Conservation (phyloP, 1,140 invertebrate species). For the Drosophila asahinai region DNA sequence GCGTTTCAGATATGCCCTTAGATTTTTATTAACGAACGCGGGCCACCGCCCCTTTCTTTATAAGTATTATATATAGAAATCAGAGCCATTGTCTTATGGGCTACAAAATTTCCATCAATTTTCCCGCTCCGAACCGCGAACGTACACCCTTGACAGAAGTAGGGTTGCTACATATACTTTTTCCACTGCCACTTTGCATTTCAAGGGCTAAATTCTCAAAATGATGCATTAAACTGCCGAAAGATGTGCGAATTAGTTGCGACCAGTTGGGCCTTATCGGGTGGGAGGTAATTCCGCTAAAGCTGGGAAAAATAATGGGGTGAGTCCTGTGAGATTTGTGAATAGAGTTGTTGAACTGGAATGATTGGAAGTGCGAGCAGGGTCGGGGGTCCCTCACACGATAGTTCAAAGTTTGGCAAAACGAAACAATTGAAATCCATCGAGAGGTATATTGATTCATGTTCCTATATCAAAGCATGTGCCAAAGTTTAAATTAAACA, state of each 20-base stretch:
- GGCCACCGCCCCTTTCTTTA: slow-evolving; percentile 16
- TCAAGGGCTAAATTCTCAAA: slow-evolving; percentile 22
- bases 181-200: slow-evolving; percentile 27
- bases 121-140: not conserved
- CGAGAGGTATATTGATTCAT: not conserved
- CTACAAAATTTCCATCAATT: slow-evolving; percentile 46
- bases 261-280: slow-evolving; percentile 16
- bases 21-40: slow-evolving; percentile 54
- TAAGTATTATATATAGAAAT: slow-evolving; percentile 24
- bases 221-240: slow-evolving; percentile 54
- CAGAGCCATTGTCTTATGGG: slow-evolving; percentile 41
- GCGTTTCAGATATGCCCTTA: slow-evolving; percentile 33
- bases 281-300: slow-evolving; percentile 16
- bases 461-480: slow-evolving; percentile 2
- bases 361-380: slow-evolving; percentile 25
- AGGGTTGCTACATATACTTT: slow-evolving; percentile 20
- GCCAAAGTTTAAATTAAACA: slow-evolving; percentile 8
- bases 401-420: slow-evolving; percentile 11
- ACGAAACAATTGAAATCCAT: slow-evolving; percentile 5
- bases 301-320: not conserved
- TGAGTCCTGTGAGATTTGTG: slow-evolving; percentile 1
- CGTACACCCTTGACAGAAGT: slow-evolving; percentile 17
- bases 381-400: not conserved
- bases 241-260: slow-evolving; percentile 52
- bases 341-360: slow-evolving; percentile 48